phyloP scores from a whole-genome alignment of 2,888 invertebrate species.

The Parelbella ahira region DNA sequence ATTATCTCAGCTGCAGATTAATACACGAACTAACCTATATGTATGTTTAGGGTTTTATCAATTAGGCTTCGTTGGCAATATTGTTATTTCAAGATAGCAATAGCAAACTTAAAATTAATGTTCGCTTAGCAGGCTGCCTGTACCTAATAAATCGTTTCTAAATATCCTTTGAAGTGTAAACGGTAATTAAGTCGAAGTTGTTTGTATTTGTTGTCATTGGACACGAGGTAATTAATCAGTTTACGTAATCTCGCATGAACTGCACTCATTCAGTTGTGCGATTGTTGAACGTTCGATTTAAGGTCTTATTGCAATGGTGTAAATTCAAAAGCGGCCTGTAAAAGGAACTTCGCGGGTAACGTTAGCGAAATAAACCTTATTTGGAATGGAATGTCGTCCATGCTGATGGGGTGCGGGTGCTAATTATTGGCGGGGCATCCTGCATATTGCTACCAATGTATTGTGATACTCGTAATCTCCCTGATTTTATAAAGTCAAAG shows the following conservation, averaged over 20 bases:
- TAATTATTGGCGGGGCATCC: slow-evolving; percentile 23
- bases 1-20: no score
- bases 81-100: neutral
- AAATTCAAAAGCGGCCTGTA: slow-evolving; percentile 1
- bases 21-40: no score
- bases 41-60: no score
- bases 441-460: slow-evolving; percentile 23
- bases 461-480: slow-evolving; percentile 6
- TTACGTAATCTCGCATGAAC: slow-evolving; percentile 17
- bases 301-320: slow-evolving; percentile 1
- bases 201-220: slow-evolving; percentile 17
- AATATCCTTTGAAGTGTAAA: slow-evolving; percentile 23
- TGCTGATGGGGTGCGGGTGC: slow-evolving; percentile 15
- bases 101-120: slow-evolving; percentile 9
- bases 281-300: slow-evolving; percentile 1
- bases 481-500: slow-evolving; percentile 1
- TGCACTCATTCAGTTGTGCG: slow-evolving; percentile 2
- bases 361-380: slow-evolving; percentile 17
- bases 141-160: slow-evolving; percentile 17
- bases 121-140: slow-evolving; percentile 1
- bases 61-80: no score
- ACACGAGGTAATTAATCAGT: slow-evolving; percentile 22
- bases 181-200: slow-evolving; percentile 18
- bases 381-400: slow-evolving; percentile 22
- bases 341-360: neutral